phyloP scores from a whole-genome alignment of 2,113 vertebrate species.

The Sigmodon hispidus region DNA sequence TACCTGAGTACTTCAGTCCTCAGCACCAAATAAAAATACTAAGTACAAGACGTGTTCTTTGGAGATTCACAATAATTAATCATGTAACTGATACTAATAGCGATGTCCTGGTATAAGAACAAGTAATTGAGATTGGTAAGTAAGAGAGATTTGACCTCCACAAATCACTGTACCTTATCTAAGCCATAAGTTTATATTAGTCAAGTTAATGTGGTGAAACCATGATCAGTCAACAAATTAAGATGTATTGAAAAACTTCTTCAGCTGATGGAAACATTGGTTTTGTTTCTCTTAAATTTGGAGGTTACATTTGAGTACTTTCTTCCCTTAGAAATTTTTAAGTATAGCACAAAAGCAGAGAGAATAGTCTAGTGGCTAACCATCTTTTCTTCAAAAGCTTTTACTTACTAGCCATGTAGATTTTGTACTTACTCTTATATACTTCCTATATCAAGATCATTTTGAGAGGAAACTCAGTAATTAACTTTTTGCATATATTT shows the following conservation, averaged over 20 bases:
- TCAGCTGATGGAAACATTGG: background rate
- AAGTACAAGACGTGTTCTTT: background rate
- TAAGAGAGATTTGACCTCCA: background rate
- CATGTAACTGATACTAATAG: background rate
- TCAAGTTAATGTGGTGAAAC: background rate
- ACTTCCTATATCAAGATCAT: background rate
- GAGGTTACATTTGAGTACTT: background rate
- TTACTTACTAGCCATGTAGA: background rate
- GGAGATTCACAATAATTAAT: background rate
- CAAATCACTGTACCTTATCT: background rate
- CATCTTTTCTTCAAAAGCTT: background rate
- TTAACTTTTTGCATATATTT: background rate
- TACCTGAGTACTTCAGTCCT: background rate
- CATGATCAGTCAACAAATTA: background rate
- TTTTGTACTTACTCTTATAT: background rate
- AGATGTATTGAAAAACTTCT: background rate
- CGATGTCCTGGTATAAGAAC: background rate
- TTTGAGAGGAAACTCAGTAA: background rate
- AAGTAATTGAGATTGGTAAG: background rate
- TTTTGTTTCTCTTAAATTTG: slow-evolving; percentile 7
- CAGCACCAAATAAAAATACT: background rate
- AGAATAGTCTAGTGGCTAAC: background rate
- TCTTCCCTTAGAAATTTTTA: slow-evolving; percentile 13
- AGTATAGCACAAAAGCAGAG: background rate
- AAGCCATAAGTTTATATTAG: background rate